A percentile compares a stretch with the other conserved stretches of the same genome.
Evolutionary conservation across 2,888 invertebrate species (phyloP).

Genomic region (Ophion obscuratus): DNA sequence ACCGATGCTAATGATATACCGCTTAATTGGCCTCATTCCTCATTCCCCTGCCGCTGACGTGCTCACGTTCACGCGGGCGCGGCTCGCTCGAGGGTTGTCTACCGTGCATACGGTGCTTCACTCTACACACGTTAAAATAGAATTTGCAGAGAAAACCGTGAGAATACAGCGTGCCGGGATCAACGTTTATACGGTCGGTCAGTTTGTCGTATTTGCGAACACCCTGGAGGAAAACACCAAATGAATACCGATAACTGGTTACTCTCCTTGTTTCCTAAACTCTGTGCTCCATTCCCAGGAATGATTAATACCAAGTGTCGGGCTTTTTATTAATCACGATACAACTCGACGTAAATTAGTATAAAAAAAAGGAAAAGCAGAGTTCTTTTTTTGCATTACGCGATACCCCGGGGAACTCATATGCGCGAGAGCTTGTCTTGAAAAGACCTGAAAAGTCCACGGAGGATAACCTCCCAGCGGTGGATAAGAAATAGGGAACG

Average conservation of each 20-base stretch:
- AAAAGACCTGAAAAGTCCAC: slow-evolving; percentile 22
- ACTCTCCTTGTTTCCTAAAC: background rate
- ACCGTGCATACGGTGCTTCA: slow-evolving; percentile 14
- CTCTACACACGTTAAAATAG: slow-evolving; percentile 49
- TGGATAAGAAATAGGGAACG: slow-evolving; percentile 53
- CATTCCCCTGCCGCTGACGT: slow-evolving; percentile 70
- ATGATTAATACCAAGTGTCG: background rate
- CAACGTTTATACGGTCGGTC: slow-evolving; percentile 2
- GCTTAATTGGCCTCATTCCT: slow-evolving; percentile 82
- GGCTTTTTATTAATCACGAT: background rate
- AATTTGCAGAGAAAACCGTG: slow-evolving; percentile 32
- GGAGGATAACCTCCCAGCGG: slow-evolving; percentile 12
- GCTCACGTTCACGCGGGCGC: slow-evolving; percentile 52
- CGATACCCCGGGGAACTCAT: slow-evolving; percentile 6
- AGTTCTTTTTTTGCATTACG: slow-evolving; percentile 3
- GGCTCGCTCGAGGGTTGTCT: slow-evolving; percentile 39
- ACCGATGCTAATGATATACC: slow-evolving; percentile 80
- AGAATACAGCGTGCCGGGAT: slow-evolving; percentile 1
- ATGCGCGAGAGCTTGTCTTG: background rate
- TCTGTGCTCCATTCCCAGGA: background rate
- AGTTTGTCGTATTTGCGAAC: slow-evolving; percentile 1
- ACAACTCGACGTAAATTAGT: background rate
- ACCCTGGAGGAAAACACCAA: background rate
- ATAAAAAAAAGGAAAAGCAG: background rate
- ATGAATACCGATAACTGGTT: background rate